Evolutionary conservation across 1,140 invertebrate species (phyloP).

Genomic region (Parapsyche elsis): DNA sequence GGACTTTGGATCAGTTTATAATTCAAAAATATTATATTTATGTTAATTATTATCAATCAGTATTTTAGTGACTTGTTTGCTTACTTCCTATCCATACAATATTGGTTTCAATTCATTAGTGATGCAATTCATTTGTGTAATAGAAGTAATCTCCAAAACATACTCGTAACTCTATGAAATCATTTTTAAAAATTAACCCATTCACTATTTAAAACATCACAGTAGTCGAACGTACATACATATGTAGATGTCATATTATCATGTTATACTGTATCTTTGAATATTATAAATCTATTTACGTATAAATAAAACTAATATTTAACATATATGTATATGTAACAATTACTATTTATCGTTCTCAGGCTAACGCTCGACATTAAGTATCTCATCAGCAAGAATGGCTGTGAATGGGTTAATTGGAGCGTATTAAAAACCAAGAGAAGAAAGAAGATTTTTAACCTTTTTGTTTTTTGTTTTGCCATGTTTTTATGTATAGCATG

Average conservation of each 20-base stretch:
- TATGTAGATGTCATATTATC: neutral
- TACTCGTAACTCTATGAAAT: neutral
- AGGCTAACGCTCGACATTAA: slow-evolving; percentile 25
- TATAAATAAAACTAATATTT: neutral
- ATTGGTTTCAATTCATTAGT: too few relatives aligned
- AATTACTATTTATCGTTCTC: slow-evolving; percentile 10
- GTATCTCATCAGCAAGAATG: slow-evolving; percentile 15
- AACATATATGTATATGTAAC: slow-evolving; percentile 4
- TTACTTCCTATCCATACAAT: too few relatives aligned
- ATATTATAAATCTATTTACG: too few relatives aligned
- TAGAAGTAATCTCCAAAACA: too few relatives aligned
- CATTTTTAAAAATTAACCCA: slow-evolving; percentile 23
- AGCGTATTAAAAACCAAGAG: neutral
- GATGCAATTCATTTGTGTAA: too few relatives aligned
- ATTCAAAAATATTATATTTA: too few relatives aligned
- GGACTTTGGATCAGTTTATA: too few relatives aligned
- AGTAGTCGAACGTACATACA: neutral
- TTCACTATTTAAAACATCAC: neutral
- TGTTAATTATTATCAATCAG: too few relatives aligned
- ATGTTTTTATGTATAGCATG: too few relatives aligned
- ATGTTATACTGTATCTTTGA: too few relatives aligned
- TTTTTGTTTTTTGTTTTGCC: too few relatives aligned
- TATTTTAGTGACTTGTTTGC: too few relatives aligned
- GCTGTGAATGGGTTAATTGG: slow-evolving; percentile 20
- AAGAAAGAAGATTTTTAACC: slow-evolving; percentile 20